Percentiles rank a stretch among this genome's conserved stretches.
Evolutionary conservation across 2,797 vertebrate species (phyloP).

Genomic region (Furcifer pardalis): DNA sequence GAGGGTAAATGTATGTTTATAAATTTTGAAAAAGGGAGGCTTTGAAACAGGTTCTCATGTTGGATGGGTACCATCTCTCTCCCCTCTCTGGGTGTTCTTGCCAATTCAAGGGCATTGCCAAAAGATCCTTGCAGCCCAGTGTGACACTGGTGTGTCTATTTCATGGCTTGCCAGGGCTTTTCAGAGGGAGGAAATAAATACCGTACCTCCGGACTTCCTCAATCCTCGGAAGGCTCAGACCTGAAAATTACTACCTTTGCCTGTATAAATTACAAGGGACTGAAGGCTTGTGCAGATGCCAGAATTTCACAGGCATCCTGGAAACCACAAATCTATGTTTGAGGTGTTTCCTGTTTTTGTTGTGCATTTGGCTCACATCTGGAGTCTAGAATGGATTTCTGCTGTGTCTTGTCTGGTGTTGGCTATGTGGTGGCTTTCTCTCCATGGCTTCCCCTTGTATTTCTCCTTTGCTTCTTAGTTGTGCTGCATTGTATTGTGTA

Average conservation of each 20-base stretch:
- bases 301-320: not conserved
- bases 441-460: not conserved
- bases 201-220: not conserved
- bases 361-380: not conserved
- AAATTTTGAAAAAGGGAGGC: not conserved
- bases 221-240: not conserved
- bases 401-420: not conserved
- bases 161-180: rapidly evolving
- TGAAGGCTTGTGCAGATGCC: rapidly evolving
- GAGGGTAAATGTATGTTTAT: too few species aligned
- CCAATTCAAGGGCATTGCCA: not conserved
- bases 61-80: not conserved
- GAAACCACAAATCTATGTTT: not conserved
- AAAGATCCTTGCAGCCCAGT: not conserved
- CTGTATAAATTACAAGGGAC: conserved; percentile 2
- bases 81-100: not conserved
- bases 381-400: not conserved
- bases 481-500: too few species aligned
- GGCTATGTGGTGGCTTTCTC: not conserved
- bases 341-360: not conserved
- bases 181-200: not conserved
- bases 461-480: not conserved
- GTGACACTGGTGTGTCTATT: rapidly evolving
- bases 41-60: not conserved
- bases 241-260: not conserved